phyloP scores from a whole-genome alignment of 2,113 vertebrate species.

The Muntiacus muntjak region DNA sequence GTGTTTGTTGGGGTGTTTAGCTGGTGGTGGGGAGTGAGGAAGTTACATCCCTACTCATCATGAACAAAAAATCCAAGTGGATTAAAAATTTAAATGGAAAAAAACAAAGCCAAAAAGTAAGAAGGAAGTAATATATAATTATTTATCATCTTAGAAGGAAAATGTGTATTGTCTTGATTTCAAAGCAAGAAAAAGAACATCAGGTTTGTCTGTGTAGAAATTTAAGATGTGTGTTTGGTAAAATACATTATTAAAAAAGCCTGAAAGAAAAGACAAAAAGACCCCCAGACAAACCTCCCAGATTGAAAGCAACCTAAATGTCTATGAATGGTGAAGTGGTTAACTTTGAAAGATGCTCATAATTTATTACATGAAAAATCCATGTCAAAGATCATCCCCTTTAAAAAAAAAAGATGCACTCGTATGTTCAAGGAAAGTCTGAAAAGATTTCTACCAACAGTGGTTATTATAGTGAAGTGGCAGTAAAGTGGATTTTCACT shows the following conservation, averaged over 20 bases:
- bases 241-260: not conserved
- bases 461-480: not conserved
- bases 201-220: not conserved
- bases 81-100: slow-evolving; percentile 8
- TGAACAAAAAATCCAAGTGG: not conserved
- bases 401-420: not conserved
- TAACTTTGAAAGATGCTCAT: not conserved
- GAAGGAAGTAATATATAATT: not conserved
- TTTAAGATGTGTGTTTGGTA: not conserved
- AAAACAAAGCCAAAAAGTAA: not conserved
- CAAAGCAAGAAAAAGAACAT: not conserved
- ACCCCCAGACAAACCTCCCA: not conserved
- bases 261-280: not conserved
- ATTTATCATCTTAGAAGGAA: not conserved
- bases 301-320: slow-evolving; percentile 22
- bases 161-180: not conserved
- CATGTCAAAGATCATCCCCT: not conserved
- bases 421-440: not conserved
- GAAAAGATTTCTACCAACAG: not conserved
- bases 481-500: not conserved
- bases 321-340: slow-evolving; percentile 8
- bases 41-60: not conserved
- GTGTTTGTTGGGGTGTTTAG: not conserved
- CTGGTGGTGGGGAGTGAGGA: not conserved
- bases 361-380: slow-evolving; percentile 26